phyloP scores from a whole-genome alignment of 1,140 invertebrate species.

The Drosophila nikananu region DNA sequence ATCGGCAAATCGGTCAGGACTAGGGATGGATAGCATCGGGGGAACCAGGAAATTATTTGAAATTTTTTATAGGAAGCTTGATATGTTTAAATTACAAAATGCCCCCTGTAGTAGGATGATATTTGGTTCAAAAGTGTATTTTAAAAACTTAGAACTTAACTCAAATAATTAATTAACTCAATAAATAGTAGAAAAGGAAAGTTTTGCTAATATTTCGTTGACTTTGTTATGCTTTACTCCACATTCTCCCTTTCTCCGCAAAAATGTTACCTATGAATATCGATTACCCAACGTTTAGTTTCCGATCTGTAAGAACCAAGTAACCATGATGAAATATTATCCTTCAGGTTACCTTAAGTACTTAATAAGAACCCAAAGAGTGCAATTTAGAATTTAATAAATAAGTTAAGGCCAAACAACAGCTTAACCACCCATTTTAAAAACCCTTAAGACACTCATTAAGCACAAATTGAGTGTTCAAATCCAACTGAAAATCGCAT shows the following conservation, averaged over 20 bases:
- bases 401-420: not conserved
- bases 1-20: slow-evolving; percentile 47
- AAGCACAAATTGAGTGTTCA: not conserved
- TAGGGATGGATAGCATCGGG: slow-evolving; percentile 28
- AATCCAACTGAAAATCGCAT: not conserved
- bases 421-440: not conserved
- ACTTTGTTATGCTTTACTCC: no score
- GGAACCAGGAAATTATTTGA: not conserved
- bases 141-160: no score
- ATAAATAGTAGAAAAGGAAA: no score
- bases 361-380: not conserved
- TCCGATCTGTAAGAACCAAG: no score
- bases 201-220: no score
- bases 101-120: not conserved
- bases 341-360: no score
- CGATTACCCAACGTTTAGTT: no score
- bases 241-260: no score
- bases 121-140: not conserved
- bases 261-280: no score
- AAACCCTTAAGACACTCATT: not conserved
- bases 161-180: no score
- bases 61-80: not conserved
- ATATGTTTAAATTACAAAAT: not conserved
- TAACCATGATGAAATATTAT: no score
- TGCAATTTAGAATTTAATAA: not conserved